Evolutionary conservation across 2,888 invertebrate genomes (phyloP).

Genomic region (Hydropsyche betteni): DNA sequence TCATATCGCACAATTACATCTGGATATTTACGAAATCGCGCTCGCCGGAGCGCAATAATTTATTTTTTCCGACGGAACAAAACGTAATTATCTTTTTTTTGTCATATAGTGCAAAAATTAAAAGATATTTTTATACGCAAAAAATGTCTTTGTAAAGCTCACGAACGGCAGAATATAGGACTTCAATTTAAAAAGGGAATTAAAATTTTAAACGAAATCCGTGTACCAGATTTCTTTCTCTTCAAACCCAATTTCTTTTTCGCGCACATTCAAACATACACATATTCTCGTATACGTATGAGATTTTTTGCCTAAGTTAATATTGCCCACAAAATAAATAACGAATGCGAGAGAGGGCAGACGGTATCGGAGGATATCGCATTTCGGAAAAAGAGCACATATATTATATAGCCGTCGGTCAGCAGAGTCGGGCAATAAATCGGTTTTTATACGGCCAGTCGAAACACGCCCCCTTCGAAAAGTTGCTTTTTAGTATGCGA

Average conservation of each 20-base stretch:
- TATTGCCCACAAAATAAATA: conserved; percentile 17
- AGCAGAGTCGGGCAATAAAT: conserved; percentile 10
- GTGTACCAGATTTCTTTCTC: conserved; percentile 8
- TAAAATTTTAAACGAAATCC: conserved; percentile 14
- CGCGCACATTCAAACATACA: background rate
- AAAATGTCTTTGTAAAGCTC: background rate
- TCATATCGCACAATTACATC: background rate
- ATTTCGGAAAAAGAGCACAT: conserved; percentile 3
- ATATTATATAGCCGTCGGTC: conserved; percentile 14
- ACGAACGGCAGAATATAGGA: background rate
- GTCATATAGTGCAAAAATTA: background rate
- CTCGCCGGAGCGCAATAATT: background rate
- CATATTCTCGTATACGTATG: background rate
- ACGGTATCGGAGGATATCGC: conserved; percentile 16
- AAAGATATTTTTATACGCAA: background rate
- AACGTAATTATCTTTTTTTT: background rate
- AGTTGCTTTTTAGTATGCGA: conserved; percentile 20
- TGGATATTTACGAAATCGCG: too few species aligned
- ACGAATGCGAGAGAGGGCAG: conserved; percentile 1
- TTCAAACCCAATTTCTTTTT: conserved; percentile 2
- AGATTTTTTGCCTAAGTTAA: conserved; percentile 12
- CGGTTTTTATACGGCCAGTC: conserved; percentile 16
- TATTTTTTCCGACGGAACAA: background rate
- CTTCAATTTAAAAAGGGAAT: conserved; percentile 16
- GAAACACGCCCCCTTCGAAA: conserved; percentile 3